Conservation (phyloP, 2,797 vertebrate species). For the Gallinago nigripennis region DNA sequence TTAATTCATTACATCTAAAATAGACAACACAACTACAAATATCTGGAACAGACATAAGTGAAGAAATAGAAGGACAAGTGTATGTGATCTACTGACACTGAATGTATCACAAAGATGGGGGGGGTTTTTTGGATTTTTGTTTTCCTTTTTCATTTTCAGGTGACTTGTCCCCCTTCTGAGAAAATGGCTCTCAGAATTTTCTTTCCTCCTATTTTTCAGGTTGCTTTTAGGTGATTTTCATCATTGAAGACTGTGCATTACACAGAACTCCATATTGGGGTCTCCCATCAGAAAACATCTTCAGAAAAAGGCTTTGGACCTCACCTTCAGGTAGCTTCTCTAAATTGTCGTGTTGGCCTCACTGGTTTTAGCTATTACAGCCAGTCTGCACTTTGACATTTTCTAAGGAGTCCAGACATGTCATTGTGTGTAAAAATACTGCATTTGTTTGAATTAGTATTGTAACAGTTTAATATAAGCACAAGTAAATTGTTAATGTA, state of each 20-base stretch:
- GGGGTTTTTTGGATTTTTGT: background rate
- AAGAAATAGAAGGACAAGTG: background rate
- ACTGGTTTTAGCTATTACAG: background rate
- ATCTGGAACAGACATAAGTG: background rate
- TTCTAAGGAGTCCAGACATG: background rate
- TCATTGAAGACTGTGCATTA: background rate
- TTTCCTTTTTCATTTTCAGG: background rate
- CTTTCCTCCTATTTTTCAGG: background rate
- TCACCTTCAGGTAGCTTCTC: background rate
- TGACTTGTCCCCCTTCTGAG: background rate
- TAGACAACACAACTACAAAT: background rate
- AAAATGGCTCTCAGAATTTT: background rate
- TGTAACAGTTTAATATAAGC: background rate
- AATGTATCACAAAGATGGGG: background rate
- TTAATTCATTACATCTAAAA: background rate
- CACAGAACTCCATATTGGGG: accelerated
- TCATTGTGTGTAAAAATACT: background rate
- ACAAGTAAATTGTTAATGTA: background rate
- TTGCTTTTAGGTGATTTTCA: background rate
- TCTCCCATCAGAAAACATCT: background rate
- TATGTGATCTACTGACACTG: background rate
- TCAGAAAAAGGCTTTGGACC: background rate
- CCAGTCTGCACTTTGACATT: background rate
- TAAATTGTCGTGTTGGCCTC: background rate
- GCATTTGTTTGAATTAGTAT: background rate